Conservation (phyloP, 2,888 invertebrate genomes). For the Caenorhabditis wallacei region DNA sequence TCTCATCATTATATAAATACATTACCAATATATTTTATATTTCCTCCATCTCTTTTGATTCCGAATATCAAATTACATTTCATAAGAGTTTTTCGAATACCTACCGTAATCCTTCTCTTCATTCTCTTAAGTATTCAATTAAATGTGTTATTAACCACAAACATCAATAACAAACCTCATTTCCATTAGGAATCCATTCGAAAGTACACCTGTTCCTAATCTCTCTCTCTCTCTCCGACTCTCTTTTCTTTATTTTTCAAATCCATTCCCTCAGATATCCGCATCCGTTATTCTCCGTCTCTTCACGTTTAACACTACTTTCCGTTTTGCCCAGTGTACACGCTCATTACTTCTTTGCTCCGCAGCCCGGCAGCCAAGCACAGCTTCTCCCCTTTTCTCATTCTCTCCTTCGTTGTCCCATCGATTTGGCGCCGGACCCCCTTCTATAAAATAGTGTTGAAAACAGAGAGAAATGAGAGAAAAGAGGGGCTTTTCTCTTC, state of each 20-base stretch:
- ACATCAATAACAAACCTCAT: neutral
- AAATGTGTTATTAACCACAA: neutral
- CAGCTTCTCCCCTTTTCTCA: conserved; percentile 36
- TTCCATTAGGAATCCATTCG: neutral
- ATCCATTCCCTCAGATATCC: conserved; percentile 38
- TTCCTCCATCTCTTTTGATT: neutral
- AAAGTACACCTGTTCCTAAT: conserved; percentile 42
- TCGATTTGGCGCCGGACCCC: conserved; percentile 41
- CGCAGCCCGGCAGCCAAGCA: conserved; percentile 4
- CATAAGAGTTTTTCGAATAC: neutral
- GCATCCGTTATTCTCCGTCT: conserved; percentile 35
- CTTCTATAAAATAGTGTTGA: conserved; percentile 10
- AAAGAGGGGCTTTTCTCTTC: conserved; percentile 42
- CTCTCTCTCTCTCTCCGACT: conserved; percentile 6
- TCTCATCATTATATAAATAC: too few relatives aligned
- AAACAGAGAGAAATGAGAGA: conserved; percentile 7
- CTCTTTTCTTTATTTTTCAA: neutral
- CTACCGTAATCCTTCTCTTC: conserved; percentile 4
- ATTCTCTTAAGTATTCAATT: conserved; percentile 1
- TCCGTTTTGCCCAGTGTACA: conserved; percentile 23
- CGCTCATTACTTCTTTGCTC: conserved; percentile 51
- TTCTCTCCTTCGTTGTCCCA: conserved; percentile 9
- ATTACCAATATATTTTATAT: too few relatives aligned
- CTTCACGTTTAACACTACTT: conserved; percentile 29
- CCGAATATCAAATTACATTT: neutral